Evolutionary conservation across 53 echinoderm and acorn worm species (phyloP).

Genomic region (Actinopyga echinites): DNA sequence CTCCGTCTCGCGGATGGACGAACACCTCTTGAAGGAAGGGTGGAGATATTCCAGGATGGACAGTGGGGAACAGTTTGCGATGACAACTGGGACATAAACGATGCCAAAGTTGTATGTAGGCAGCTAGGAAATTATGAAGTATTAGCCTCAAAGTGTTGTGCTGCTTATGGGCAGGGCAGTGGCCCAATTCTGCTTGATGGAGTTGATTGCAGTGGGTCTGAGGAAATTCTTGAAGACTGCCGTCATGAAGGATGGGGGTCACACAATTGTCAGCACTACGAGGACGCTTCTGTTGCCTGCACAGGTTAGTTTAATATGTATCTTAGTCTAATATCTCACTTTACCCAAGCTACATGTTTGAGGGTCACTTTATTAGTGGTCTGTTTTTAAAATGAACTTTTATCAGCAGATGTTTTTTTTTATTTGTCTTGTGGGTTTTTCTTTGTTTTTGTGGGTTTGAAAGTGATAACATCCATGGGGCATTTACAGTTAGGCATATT

Average conservation of each 20-base stretch:
- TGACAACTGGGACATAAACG: conserved; percentile 68
- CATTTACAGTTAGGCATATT: too few relatives aligned
- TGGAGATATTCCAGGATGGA: conserved; percentile 76
- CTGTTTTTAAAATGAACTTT: too few relatives aligned
- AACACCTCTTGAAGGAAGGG: conserved; percentile 64
- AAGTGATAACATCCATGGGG: too few relatives aligned
- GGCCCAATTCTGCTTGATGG: conserved; percentile 87
- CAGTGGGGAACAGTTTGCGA: conserved; percentile 77
- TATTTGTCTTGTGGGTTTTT: too few relatives aligned
- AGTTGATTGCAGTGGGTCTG: conserved; percentile 64
- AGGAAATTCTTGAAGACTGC: conserved; percentile 71
- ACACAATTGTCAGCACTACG: conserved; percentile 90
- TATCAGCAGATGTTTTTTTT: too few relatives aligned
- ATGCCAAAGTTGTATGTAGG: conserved; percentile 79
- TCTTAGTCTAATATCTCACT: too few relatives aligned
- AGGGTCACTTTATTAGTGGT: not conserved
- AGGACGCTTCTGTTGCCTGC: conserved; percentile 80
- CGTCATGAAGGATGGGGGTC: conserved; percentile 78
- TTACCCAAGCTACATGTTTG: too few relatives aligned
- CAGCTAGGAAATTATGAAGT: conserved; percentile 87
- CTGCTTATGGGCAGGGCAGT: conserved; percentile 69
- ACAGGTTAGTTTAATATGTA: conserved; percentile 60
- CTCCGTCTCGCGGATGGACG: conserved; percentile 70
- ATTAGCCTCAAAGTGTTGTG: conserved; percentile 77
- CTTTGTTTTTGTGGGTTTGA: too few relatives aligned